Conservation (phyloP, 2,113 vertebrate species). For the Trochalopteron elliotii region DNA sequence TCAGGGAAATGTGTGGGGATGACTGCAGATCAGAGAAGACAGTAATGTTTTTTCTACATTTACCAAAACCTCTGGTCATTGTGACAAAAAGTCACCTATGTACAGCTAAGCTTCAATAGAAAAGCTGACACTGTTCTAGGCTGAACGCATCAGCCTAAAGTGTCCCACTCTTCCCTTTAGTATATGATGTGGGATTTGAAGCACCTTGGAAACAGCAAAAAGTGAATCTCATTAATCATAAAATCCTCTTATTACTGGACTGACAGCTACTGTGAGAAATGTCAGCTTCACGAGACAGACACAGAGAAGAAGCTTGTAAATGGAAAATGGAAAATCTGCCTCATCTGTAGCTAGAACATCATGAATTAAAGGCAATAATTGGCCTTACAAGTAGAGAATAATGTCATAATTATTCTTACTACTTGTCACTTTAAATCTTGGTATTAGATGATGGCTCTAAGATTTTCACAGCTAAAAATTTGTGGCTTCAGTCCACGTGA, state of each 20-base stretch:
- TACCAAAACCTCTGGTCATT: not conserved
- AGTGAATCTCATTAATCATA: not conserved
- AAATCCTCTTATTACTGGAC: not conserved
- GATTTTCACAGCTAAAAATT: not conserved
- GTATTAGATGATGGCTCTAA: not conserved
- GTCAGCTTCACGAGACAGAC: not conserved
- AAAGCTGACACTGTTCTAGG: not conserved
- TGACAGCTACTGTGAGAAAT: conserved; percentile 10
- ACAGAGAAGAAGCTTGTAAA: not conserved
- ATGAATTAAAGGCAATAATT: conserved; percentile 14
- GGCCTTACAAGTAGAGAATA: not conserved
- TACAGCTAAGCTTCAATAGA: not conserved
- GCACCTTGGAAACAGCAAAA: not conserved
- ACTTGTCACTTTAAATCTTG: not conserved
- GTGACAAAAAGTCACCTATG: not conserved
- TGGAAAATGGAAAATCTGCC: conserved; percentile 1
- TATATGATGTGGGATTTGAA: not conserved
- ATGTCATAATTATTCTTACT: not conserved
- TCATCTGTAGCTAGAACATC: not conserved
- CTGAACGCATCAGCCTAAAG: not conserved
- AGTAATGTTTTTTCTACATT: not conserved
- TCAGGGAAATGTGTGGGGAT: not conserved
- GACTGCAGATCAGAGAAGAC: not conserved
- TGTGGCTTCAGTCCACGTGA: not conserved
- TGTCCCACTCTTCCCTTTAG: not conserved